Evolutionary conservation across 2,888 invertebrate species (phyloP).

Genomic region (Hololepta plana): DNA sequence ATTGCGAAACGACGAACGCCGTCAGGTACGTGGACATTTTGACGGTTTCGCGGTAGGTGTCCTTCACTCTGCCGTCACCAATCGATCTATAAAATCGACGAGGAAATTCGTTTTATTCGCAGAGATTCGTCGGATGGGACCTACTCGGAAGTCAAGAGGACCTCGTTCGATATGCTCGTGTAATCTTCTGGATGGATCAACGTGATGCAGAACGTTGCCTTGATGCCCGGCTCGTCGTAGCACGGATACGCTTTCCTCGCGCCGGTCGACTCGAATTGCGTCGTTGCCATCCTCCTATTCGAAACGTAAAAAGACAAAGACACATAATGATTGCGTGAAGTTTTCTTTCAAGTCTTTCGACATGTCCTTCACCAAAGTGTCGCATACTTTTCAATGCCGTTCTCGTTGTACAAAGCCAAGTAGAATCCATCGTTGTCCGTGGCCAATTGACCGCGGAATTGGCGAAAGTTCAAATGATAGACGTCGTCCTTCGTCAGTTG

Average conservation of each 20-base stretch:
- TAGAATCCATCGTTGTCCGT: conserved; percentile 7
- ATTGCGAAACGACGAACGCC: conserved; percentile 55
- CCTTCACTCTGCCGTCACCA: conserved; percentile 32
- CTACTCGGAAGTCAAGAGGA: no score
- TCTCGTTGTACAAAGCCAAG: conserved; percentile 6
- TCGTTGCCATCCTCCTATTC: conserved; percentile 8
- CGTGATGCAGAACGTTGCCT: conserved; percentile 23
- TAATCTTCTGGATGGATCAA: conserved; percentile 16
- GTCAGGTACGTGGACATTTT: conserved; percentile 63
- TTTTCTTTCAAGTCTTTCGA: conserved; percentile 1
- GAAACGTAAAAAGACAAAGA: conserved; percentile 1
- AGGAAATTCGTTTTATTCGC: no score
- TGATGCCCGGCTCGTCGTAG: conserved; percentile 42
- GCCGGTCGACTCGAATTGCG: conserved; percentile 14
- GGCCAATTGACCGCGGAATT: conserved; percentile 4
- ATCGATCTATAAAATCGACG: conserved; percentile 8
- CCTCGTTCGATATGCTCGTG: no score
- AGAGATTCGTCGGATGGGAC: no score
- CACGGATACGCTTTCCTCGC: conserved; percentile 51
- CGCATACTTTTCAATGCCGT: conserved; percentile 7
- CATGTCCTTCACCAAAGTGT: no score
- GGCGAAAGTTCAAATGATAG: conserved; percentile 5
- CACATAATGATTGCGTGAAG: neutral
- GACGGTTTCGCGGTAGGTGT: no score
- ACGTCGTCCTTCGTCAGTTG: neutral